Evolutionary conservation across 2,888 invertebrate genomes (phyloP), one percentile per base, ranked within the genome.

Genomic region (Cephus sareptanus): DNA sequence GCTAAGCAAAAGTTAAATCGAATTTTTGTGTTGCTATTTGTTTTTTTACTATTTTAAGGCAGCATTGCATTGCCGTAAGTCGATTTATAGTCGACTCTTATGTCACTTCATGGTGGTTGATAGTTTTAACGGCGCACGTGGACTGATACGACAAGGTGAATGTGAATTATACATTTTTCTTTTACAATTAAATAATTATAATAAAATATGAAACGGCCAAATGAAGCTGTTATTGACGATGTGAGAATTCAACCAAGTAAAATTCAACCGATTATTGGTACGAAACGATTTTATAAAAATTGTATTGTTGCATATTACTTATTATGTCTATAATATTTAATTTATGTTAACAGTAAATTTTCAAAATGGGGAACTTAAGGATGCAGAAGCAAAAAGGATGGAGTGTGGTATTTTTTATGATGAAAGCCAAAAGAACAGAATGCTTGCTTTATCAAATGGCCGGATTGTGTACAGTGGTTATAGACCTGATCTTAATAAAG

Each of bases 201-300:
- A 40, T 37, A 37, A 30, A 79, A 74, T 74, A 89, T 90, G 89
- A 86, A 84, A 73, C 77, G 76, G 71, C 81, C 84, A 4, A 74
- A 88, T 2, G 84, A 89, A 78, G 89, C 84, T 0, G 79, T 87
- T 37, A 89, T 90, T 13, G 89, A 89, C 33, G 87, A 89, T 23
- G 89, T 90, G 30, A 79, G 87, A 31, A 83, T 87, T n/a, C 77
- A 89, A 15, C 85, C 89, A 1, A 79, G 82, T 1, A 88, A 87
- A 81, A 86, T 90, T 77, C 90, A 90, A 79, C 90, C 90, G 1
- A 89, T 90, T 68, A 88, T 90, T 76, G 90, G 90, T 90, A 82
- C 81, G 79, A 71, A 73, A 69, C 0, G 11, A 23, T 23, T 23
- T 56, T 56, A 56, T 6, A 73, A 3, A 6, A 4, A n/a, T 69